A percentile compares a stretch with the other conserved stretches of the same genome.
These are phyloP conservation scores for Neodiprion lecontei DNA, from an alignment of 1,140 invertebrate genomes.

Conservation along the genomic window DNA sequence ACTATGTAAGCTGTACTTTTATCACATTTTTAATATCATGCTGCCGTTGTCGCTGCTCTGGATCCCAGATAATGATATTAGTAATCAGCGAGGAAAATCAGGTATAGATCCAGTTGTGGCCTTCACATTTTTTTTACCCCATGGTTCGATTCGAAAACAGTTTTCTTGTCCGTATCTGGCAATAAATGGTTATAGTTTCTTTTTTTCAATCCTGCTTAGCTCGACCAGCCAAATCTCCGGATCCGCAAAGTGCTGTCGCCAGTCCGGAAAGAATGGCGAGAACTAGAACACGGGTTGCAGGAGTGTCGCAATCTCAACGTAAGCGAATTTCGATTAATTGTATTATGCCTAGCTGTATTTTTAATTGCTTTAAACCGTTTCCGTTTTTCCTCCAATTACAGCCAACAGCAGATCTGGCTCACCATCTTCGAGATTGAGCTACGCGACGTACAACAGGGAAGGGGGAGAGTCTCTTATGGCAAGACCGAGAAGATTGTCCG, in stretches of 20 bases:
- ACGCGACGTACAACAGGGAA: constrained; percentile 69
- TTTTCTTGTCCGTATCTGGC: too few relatives aligned
- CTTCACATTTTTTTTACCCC: too few relatives aligned
- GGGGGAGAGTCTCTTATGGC: constrained; percentile 48
- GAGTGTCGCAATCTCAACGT: constrained; percentile 92
- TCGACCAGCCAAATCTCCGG: constrained; percentile 67
- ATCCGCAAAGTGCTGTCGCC: constrained; percentile 51
- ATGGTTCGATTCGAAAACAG: too few relatives aligned
- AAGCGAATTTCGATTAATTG: constrained; percentile 57
- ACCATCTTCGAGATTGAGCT: constrained; percentile 80
- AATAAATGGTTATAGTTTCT: not conserved
- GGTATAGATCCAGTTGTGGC: constrained; percentile 27
- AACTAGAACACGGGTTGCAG: constrained; percentile 68
- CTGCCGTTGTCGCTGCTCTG: constrained; percentile 27
- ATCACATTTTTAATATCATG: constrained; percentile 25
- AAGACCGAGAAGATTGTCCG: constrained; percentile 50
- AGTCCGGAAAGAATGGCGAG: constrained; percentile 72
- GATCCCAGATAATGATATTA: constrained; percentile 42
- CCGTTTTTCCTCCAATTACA: constrained; percentile 49
- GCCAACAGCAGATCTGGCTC: constrained; percentile 87
- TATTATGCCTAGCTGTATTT: not conserved
- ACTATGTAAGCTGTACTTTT: not conserved
- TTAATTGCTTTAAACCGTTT: constrained; percentile 7
- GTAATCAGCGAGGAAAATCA: constrained; percentile 39
- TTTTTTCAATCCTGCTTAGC: constrained; percentile 57